Conservation (phyloP, 1,140 invertebrate species). For the Cylas formicarius region DNA sequence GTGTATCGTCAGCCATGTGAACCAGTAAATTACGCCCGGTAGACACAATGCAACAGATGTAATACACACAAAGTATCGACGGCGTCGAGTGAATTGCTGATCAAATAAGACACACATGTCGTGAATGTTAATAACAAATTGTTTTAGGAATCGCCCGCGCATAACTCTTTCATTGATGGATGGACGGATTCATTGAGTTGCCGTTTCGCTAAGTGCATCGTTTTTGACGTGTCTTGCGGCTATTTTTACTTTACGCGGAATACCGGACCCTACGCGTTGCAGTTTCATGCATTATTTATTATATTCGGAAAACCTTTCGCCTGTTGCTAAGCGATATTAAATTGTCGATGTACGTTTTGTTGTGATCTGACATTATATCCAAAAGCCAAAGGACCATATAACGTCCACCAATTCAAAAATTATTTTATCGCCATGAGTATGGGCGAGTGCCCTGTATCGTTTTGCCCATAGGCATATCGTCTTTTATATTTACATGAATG, state of each 20-base stretch:
- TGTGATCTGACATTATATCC: too few species aligned
- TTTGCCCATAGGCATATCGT: too few species aligned
- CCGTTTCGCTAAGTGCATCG: slow-evolving; percentile 9
- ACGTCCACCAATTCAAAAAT: too few species aligned
- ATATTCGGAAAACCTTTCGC: too few species aligned
- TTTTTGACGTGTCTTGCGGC: neutral
- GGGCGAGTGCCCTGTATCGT: too few species aligned
- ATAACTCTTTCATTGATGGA: slow-evolving; percentile 19
- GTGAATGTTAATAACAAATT: slow-evolving; percentile 22
- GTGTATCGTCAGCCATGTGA: too few species aligned
- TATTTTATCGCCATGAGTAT: slow-evolving; percentile 9
- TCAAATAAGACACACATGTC: slow-evolving; percentile 2
- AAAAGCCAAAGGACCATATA: too few species aligned
- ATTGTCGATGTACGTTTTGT: too few species aligned
- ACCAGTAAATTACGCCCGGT: slow-evolving; percentile 23
- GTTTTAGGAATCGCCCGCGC: slow-evolving; percentile 14
- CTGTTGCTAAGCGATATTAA: too few species aligned
- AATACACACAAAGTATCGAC: slow-evolving; percentile 2
- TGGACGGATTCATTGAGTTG: slow-evolving; percentile 19
- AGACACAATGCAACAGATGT: too few species aligned
- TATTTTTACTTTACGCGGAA: neutral
- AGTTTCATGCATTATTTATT: slow-evolving; percentile 16
- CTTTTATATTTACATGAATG: too few species aligned
- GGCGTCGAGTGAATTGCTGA: slow-evolving; percentile 8
- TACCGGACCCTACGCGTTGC: too few species aligned